Conservation (phyloP, 2,797 vertebrate genomes). For the Australoheros facetus region DNA sequence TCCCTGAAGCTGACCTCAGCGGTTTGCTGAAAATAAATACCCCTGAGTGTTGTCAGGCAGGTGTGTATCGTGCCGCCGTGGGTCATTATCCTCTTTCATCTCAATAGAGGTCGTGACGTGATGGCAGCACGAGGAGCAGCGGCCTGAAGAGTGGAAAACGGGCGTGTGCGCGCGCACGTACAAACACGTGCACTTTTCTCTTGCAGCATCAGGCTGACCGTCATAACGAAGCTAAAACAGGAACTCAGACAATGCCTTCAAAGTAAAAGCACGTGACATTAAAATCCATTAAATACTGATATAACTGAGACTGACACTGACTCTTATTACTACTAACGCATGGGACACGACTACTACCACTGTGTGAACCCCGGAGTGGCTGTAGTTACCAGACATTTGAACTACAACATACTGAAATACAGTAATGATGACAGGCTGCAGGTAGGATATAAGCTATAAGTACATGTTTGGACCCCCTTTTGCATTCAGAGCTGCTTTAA, state of each 20-base stretch:
- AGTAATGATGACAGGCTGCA: neutral
- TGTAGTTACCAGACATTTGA: neutral
- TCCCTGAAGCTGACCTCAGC: neutral
- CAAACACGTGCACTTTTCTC: neutral
- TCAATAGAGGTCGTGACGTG: constrained; percentile 22
- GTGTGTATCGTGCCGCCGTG: neutral
- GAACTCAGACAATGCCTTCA: constrained; percentile 1
- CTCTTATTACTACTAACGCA: neutral
- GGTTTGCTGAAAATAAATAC: neutral
- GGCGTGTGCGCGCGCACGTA: neutral
- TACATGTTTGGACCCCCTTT: neutral
- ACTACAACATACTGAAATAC: neutral
- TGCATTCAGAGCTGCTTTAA: neutral
- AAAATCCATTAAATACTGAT: neutral
- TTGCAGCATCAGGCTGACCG: neutral
- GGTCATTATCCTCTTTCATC: constrained; percentile 3
- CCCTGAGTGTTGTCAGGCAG: neutral
- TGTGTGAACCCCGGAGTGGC: neutral
- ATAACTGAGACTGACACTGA: neutral
- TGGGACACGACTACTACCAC: neutral
- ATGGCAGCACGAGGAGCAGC: neutral
- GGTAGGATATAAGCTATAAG: neutral
- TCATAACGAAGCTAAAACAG: neutral
- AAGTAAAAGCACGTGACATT: constrained; percentile 31
- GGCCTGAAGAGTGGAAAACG: neutral